A percentile compares a stretch with the other conserved stretches of the same genome.
Evolutionary conservation across 2,888 invertebrate species (phyloP).

Genomic region (Acanthococcus lagerstroemiae): DNA sequence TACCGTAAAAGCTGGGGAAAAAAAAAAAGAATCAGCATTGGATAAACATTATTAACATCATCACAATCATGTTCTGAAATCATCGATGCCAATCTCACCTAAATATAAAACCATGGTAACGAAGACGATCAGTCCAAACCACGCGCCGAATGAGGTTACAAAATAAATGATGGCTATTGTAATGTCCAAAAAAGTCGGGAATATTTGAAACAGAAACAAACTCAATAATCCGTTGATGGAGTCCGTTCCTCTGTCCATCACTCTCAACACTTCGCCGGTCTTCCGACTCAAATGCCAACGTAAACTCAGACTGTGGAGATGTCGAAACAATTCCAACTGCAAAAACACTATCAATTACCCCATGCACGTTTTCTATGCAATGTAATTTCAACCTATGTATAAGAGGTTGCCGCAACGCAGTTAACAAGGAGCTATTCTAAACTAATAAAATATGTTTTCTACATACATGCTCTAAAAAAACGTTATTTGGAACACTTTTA

Average conservation of each 20-base stretch:
- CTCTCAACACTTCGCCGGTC: slow-evolving; percentile 90
- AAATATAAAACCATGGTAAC: slow-evolving; percentile 86
- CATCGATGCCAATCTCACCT: too few species aligned
- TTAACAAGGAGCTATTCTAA: not conserved
- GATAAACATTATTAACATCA: slow-evolving; percentile 2
- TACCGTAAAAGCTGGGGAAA: slow-evolving; percentile 62
- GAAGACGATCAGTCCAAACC: slow-evolving; percentile 93
- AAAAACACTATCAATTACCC: too few species aligned
- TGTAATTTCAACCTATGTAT: too few species aligned
- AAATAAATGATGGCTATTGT: slow-evolving; percentile 84
- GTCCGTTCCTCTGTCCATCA: slow-evolving; percentile 96
- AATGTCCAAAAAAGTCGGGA: slow-evolving; percentile 88
- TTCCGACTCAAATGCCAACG: slow-evolving; percentile 91
- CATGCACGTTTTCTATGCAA: too few species aligned
- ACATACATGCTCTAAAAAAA: too few species aligned
- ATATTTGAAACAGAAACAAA: slow-evolving; percentile 83
- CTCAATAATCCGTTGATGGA: slow-evolving; percentile 89
- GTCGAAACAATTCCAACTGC: slow-evolving; percentile 69
- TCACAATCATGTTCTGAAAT: not conserved
- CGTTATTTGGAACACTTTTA: too few species aligned
- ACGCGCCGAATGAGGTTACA: slow-evolving; percentile 72
- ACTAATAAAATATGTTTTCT: too few species aligned
- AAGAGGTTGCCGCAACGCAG: too few species aligned
- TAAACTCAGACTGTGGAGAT: slow-evolving; percentile 80
- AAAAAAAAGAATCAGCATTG: slow-evolving; percentile 5